Conservation (phyloP, 2,888 invertebrate genomes). For the Brenthis hecate region DNA sequence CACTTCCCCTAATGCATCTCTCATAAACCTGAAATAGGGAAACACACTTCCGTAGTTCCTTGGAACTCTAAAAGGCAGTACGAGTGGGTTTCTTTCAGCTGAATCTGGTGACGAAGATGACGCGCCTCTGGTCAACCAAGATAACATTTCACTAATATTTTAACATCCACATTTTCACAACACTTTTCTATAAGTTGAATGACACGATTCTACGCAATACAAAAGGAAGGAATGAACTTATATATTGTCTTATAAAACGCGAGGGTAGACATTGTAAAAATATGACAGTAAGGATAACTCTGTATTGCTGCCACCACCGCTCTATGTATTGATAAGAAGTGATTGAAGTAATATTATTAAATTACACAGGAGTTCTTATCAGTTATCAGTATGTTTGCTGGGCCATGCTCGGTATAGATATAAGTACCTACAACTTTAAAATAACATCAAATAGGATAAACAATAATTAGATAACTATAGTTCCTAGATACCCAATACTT, state of each 20-base stretch:
- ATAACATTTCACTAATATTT: slow-evolving; percentile 51
- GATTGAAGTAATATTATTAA: slow-evolving; percentile 58
- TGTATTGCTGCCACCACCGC: slow-evolving; percentile 42
- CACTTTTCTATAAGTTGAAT: slow-evolving; percentile 39
- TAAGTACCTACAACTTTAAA: slow-evolving; percentile 30
- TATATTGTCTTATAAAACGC: slow-evolving; percentile 24
- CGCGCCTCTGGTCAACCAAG: slow-evolving; percentile 54
- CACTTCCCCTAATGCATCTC: slow-evolving; percentile 68
- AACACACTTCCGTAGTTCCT: slow-evolving; percentile 84
- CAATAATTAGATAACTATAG: no score
- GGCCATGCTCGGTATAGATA: slow-evolving; percentile 46
- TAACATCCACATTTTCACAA: slow-evolving; percentile 55
- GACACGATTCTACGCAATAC: slow-evolving; percentile 31
- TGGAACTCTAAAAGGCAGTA: slow-evolving; percentile 68
- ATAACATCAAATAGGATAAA: background rate
- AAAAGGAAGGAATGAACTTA: slow-evolving; percentile 39
- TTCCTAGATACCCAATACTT: no score
- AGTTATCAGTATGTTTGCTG: slow-evolving; percentile 67
- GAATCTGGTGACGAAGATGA: slow-evolving; percentile 54
- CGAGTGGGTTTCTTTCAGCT: slow-evolving; percentile 65
- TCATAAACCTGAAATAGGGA: slow-evolving; percentile 84
- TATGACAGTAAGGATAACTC: slow-evolving; percentile 22
- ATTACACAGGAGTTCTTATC: slow-evolving; percentile 64
- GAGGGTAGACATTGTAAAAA: slow-evolving; percentile 33
- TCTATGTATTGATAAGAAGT: slow-evolving; percentile 66